Percentiles rank a stretch among this genome's conserved stretches.
These are phyloP conservation scores for Chaetura pelagica DNA, from an alignment of 2,113 vertebrate species.

Conservation along the genomic window DNA sequence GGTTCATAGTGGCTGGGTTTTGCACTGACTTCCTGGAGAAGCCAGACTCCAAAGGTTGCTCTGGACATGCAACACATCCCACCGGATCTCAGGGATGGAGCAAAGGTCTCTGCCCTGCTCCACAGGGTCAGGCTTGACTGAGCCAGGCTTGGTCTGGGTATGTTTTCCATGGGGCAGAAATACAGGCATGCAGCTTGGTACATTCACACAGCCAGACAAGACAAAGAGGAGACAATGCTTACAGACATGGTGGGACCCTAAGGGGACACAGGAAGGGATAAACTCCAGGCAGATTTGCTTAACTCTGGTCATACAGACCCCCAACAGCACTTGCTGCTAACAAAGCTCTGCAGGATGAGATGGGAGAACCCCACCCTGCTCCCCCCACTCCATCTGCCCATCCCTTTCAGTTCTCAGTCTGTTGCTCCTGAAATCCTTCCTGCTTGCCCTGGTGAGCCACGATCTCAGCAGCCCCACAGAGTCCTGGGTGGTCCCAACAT, in stretches of 20 bases:
- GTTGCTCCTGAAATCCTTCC: background rate
- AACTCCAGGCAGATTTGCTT: slow-evolving; percentile 43
- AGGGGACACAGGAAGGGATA: background rate
- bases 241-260: slow-evolving; percentile 23
- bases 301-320: background rate
- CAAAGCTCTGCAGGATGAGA: background rate
- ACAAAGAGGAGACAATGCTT: slow-evolving; percentile 34
- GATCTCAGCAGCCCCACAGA: background rate
- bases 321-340: background rate
- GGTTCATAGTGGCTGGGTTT: background rate
- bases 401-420: background rate
- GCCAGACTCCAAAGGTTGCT: background rate
- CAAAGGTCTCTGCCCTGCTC: background rate
- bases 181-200: slow-evolving; percentile 52
- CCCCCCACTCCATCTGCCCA: background rate
- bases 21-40: background rate
- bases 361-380: background rate
- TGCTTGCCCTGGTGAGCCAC: background rate
- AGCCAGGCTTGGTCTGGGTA: background rate
- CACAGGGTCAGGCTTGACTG: background rate
- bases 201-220: slow-evolving; percentile 66
- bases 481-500: background rate
- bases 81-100: background rate
- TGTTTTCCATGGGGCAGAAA: slow-evolving; percentile 8
- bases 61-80: background rate